Percentiles rank a stretch among this genome's conserved stretches.
Evolutionary conservation across 2,113 vertebrate genomes (phyloP).

Genomic region (Misgurnus anguillicaudatus): DNA sequence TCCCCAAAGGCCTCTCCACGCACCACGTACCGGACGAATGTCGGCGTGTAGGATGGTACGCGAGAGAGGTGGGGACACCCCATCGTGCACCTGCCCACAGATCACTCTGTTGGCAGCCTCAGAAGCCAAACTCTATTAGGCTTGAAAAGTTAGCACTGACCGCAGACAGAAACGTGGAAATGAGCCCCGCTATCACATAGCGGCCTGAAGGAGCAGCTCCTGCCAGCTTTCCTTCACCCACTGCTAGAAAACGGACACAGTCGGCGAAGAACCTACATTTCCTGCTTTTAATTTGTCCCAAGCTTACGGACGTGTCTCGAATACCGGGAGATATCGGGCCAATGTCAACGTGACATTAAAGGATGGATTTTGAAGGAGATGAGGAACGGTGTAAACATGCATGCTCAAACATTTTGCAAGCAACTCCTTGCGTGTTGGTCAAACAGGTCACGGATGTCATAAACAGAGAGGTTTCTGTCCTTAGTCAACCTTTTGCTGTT

Average conservation of each 20-base stretch:
- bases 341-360: slow-evolving; percentile 21
- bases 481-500: slow-evolving; percentile 41
- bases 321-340: slow-evolving; percentile 5
- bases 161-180: slow-evolving; percentile 45
- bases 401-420: not conserved
- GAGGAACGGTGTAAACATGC: not conserved
- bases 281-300: slow-evolving; percentile 34
- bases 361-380: not conserved
- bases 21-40: slow-evolving; percentile 32
- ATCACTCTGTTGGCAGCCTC: slow-evolving; percentile 31
- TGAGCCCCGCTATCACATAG: slow-evolving; percentile 13
- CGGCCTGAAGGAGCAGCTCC: not conserved
- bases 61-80: slow-evolving; percentile 25
- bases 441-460: slow-evolving; percentile 23
- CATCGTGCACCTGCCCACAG: slow-evolving; percentile 33
- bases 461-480: slow-evolving; percentile 21
- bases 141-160: slow-evolving; percentile 36
- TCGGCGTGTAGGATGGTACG: slow-evolving; percentile 1
- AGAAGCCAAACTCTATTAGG: slow-evolving; percentile 45
- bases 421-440: slow-evolving; percentile 3
- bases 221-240: slow-evolving; percentile 35
- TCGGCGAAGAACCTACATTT: slow-evolving; percentile 27
- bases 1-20: slow-evolving; percentile 34
- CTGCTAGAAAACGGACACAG: slow-evolving; percentile 15
- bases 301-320: slow-evolving; percentile 15